Conservation (phyloP, 2,113 vertebrate species). For the Notarius quadriscutis region DNA sequence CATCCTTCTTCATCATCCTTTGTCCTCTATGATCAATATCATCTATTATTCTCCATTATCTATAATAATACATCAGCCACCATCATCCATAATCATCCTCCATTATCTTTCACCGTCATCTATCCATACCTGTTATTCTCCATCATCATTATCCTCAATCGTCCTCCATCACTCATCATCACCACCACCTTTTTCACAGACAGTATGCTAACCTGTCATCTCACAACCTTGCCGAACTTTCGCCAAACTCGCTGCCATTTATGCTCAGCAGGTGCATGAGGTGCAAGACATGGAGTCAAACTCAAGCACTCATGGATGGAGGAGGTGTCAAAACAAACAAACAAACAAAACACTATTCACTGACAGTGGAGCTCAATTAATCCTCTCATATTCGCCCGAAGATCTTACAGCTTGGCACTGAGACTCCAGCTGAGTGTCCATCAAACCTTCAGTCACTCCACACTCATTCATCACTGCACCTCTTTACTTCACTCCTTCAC, state of each 20-base stretch:
- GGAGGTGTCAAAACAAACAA: neutral
- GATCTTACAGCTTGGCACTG: neutral
- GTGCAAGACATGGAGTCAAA: neutral
- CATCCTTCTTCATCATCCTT: neutral
- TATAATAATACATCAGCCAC: neutral
- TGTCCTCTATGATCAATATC: neutral
- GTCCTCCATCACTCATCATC: neutral
- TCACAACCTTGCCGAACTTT: neutral
- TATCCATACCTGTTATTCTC: neutral
- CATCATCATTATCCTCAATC: neutral
- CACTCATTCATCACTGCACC: neutral
- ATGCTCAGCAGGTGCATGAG: neutral
- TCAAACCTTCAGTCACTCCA: neutral
- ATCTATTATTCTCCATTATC: neutral
- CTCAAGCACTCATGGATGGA: neutral
- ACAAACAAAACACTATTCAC: neutral
- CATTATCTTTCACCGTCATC: neutral
- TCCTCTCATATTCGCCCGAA: neutral
- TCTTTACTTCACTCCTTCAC: neutral
- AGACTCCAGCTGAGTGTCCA: neutral
- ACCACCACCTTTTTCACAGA: neutral
- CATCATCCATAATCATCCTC: neutral
- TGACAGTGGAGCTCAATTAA: neutral
- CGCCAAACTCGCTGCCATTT: neutral
- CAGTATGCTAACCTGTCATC: neutral